These are phyloP conservation scores for Artibeus lituratus DNA, from an alignment of 2,797 vertebrate genomes.

Conservation along the genomic window DNA sequence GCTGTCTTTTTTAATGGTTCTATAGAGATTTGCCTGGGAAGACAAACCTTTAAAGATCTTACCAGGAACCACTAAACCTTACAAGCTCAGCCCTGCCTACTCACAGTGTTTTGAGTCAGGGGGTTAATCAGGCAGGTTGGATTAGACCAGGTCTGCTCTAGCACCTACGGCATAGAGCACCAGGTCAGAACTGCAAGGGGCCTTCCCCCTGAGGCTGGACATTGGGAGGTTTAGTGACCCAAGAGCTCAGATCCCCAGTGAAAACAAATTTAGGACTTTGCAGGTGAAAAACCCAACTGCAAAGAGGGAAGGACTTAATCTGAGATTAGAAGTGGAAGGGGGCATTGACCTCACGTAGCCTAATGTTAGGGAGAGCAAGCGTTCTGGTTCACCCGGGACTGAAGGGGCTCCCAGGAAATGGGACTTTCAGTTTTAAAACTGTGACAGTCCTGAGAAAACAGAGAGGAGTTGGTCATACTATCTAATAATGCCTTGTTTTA, in stretches of 20 bases:
- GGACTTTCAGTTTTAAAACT: neutral
- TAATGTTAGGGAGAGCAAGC: neutral
- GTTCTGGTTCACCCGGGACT: neutral
- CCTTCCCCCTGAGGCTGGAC: neutral
- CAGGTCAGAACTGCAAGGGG: neutral
- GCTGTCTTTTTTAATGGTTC: constrained; percentile 59
- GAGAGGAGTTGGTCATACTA: too few relatives aligned
- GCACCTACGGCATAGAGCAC: neutral
- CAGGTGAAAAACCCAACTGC: neutral
- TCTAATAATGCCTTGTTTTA: neutral
- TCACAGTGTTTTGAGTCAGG: constrained; percentile 23
- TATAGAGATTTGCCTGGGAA: constrained; percentile 62
- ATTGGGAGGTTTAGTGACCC: neutral
- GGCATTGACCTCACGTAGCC: neutral
- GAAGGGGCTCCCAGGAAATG: neutral
- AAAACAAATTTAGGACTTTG: neutral
- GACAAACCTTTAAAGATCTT: neutral
- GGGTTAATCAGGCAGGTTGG: neutral
- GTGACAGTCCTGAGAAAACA: neutral
- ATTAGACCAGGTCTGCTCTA: neutral
- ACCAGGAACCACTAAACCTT: constrained; percentile 11
- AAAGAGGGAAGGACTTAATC: neutral
- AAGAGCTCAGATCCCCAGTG: neutral
- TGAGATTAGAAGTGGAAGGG: neutral
- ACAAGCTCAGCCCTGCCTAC: constrained; percentile 7